A percentile compares a stretch with the other conserved stretches of the same genome.
These are phyloP conservation scores for Phymanthus crucifer DNA, from an alignment of 92 coral and sea anemone genomes.

Conservation along the genomic window DNA sequence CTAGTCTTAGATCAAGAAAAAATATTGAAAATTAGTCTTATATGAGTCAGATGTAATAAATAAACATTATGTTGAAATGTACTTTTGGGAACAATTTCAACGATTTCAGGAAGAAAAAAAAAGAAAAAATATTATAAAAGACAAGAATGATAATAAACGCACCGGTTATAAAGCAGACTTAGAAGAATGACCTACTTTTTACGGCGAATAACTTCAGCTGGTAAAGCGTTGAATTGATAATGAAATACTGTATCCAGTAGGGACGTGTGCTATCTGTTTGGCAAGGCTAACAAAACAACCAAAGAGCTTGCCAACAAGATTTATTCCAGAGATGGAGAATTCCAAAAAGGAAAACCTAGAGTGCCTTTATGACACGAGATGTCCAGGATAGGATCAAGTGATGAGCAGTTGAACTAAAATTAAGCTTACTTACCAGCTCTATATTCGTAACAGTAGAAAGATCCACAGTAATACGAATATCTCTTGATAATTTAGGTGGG, in stretches of 20 bases:
- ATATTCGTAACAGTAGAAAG: constrained; percentile 77
- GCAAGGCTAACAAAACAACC: background rate
- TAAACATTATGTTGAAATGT: background rate
- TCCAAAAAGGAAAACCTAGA: background rate
- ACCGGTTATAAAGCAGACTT: too few species aligned
- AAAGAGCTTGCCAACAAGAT: background rate
- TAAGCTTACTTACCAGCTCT: constrained; percentile 66
- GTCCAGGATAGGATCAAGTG: background rate
- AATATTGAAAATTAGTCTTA: background rate
- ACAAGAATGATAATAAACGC: background rate
- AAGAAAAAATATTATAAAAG: background rate
- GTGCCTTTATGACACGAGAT: background rate
- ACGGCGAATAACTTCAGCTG: background rate
- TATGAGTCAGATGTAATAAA: background rate
- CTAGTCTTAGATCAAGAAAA: background rate
- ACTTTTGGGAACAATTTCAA: background rate
- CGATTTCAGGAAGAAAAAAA: background rate
- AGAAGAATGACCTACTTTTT: background rate
- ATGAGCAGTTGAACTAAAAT: background rate
- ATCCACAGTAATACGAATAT: constrained; percentile 73
- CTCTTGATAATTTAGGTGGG: constrained; percentile 85
- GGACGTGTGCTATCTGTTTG: background rate
- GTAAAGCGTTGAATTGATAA: background rate
- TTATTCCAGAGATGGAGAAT: background rate
- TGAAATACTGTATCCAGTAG: background rate